These are phyloP conservation scores for Schlechtendalia chinensis DNA, from an alignment of 1,140 invertebrate genomes.

Conservation along the genomic window DNA sequence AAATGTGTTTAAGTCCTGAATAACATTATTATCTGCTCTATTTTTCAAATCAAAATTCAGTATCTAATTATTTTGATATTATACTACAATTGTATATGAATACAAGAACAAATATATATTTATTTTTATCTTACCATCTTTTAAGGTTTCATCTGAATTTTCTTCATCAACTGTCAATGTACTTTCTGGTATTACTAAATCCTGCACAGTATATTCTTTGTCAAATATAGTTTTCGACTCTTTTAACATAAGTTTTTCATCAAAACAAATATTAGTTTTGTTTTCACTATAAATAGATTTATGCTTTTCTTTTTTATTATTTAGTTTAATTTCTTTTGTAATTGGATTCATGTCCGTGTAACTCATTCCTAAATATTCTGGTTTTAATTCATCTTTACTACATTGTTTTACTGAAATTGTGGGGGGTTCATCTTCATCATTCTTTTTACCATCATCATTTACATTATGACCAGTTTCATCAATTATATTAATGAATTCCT, in stretches of 20 bases:
- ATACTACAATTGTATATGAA: too few species aligned
- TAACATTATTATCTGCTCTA: too few species aligned
- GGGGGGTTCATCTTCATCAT: neutral
- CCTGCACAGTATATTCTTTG: neutral
- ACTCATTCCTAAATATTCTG: neutral
- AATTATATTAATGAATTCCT: neutral
- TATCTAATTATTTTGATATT: too few species aligned
- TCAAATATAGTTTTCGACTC: neutral
- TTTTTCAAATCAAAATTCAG: too few species aligned
- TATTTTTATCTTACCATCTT: neutral
- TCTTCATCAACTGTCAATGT: neutral
- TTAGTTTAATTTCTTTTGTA: neutral
- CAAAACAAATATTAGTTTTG: neutral
- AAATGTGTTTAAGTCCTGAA: too few species aligned
- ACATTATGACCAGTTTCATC: neutral
- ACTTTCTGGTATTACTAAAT: neutral
- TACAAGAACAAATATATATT: too few species aligned
- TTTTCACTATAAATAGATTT: neutral
- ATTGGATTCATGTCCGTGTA: neutral
- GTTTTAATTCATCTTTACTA: neutral
- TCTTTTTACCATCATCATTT: too few species aligned
- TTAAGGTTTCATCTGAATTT: neutral
- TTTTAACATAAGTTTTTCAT: neutral
- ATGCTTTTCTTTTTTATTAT: constrained; percentile 2
- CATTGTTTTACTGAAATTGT: neutral